Evolutionary conservation across 2,888 invertebrate species (phyloP).

Genomic region (Nysson spinosus): DNA sequence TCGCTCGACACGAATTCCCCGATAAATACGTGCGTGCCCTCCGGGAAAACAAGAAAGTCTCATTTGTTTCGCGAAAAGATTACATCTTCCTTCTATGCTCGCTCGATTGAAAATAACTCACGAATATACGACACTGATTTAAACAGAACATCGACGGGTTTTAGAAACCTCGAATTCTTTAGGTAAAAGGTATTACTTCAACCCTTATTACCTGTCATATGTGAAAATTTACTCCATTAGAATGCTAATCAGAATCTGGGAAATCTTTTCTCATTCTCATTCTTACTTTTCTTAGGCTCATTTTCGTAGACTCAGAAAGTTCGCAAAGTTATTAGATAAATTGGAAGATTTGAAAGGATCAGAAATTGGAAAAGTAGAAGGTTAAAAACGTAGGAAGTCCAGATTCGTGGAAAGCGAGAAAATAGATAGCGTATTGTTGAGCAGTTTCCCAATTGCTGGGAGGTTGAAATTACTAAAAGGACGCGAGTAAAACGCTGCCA

Average conservation of each 20-base stretch:
- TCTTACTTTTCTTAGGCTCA: too few species aligned
- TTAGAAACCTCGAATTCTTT: too few species aligned
- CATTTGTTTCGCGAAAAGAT: constrained; percentile 4
- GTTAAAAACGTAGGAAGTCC: constrained; percentile 18
- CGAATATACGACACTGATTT: constrained; percentile 13
- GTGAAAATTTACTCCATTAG: too few species aligned
- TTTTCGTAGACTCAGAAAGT: too few species aligned
- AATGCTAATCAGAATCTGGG: too few species aligned
- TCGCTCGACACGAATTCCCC: constrained; percentile 36
- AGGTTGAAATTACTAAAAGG: constrained; percentile 3
- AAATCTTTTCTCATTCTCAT: too few species aligned
- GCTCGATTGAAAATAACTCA: constrained; percentile 8
- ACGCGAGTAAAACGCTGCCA: constrained; percentile 17
- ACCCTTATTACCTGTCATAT: too few species aligned
- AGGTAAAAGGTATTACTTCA: too few species aligned
- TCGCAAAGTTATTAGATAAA: not conserved
- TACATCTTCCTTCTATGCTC: not conserved
- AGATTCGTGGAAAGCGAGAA: constrained; percentile 34
- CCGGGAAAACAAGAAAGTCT: constrained; percentile 16
- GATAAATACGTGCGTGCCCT: constrained; percentile 13
- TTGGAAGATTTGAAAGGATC: constrained; percentile 3
- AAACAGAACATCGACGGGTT: too few species aligned
- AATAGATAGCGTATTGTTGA: constrained; percentile 37
- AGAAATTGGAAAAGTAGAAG: constrained; percentile 12
- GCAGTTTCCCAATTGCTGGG: constrained; percentile 25